Evolutionary conservation across 2,888 invertebrate species (phyloP).

Genomic region (Tetragonisca angustula): DNA sequence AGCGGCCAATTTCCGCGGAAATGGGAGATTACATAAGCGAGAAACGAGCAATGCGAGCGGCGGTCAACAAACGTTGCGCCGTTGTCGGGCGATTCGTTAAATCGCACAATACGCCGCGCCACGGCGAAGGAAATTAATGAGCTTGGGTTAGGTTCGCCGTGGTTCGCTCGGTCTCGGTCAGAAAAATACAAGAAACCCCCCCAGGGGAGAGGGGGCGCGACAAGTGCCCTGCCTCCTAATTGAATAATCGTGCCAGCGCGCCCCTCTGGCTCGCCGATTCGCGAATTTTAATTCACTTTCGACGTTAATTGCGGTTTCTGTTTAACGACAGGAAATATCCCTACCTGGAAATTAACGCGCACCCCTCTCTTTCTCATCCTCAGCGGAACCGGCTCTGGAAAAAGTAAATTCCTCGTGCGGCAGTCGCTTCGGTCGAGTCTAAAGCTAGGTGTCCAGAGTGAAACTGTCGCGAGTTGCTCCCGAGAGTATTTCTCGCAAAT

Average conservation of each 20-base stretch:
- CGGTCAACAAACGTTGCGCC: conserved; percentile 48
- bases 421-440: too few relatives aligned
- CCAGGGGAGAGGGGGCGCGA: conserved; percentile 1
- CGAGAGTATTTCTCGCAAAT: too few relatives aligned
- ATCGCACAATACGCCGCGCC: conserved; percentile 34
- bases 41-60: conserved; percentile 49
- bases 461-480: too few relatives aligned
- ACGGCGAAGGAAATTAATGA: conserved; percentile 55
- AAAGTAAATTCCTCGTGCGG: too few relatives aligned
- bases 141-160: neutral
- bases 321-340: conserved; percentile 39
- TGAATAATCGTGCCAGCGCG: conserved; percentile 35
- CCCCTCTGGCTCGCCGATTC: neutral
- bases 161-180: neutral
- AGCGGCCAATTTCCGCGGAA: conserved; percentile 57
- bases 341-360: conserved; percentile 24
- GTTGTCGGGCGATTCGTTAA: conserved; percentile 56
- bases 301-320: conserved; percentile 15
- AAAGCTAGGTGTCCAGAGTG: too few relatives aligned
- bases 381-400: neutral
- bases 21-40: conserved; percentile 42
- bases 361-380: neutral
- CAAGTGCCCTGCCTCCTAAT: conserved; percentile 34
- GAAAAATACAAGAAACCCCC: conserved; percentile 20
- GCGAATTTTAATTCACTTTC: conserved; percentile 33